Evolutionary conservation across 2,797 vertebrate genomes (phyloP).

Genomic region (Pelodytes ibericus): DNA sequence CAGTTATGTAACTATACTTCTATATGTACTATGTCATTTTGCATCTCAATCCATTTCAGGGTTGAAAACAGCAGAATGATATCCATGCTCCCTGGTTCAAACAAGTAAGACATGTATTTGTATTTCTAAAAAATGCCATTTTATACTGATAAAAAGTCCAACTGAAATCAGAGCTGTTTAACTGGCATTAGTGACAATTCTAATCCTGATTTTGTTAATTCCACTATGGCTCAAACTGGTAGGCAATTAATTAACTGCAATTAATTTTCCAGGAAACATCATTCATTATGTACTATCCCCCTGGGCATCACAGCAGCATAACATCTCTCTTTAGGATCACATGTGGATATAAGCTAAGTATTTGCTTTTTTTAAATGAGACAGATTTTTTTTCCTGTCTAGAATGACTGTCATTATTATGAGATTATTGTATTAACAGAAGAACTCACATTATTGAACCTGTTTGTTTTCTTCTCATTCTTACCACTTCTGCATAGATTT

Average conservation of each 20-base stretch:
- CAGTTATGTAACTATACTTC: too few relatives aligned
- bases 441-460: too few relatives aligned
- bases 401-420: constrained; percentile 24
- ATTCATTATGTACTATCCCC: constrained; percentile 36
- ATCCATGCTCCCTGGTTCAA: too few relatives aligned
- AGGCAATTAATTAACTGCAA: constrained; percentile 41
- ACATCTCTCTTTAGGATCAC: constrained; percentile 26
- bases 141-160: constrained; percentile 4
- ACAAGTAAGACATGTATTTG: constrained; percentile 1
- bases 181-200: constrained; percentile 39
- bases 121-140: neutral
- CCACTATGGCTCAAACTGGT: constrained; percentile 16
- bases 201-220: constrained; percentile 21
- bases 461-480: too few relatives aligned
- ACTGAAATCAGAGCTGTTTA: constrained; percentile 35
- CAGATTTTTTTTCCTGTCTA: constrained; percentile 22
- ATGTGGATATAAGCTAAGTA: constrained; percentile 13
- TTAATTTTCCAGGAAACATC: constrained; percentile 41
- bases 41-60: too few relatives aligned
- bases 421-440: neutral
- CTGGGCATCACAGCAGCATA: constrained; percentile 29
- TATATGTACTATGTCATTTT: too few relatives aligned
- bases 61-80: too few relatives aligned
- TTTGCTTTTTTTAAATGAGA: constrained; percentile 11
- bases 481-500: too few relatives aligned